Base-by-base conservation (phyloP, 2,113 vertebrate species). In the Corydoras maculifer region DNA sequence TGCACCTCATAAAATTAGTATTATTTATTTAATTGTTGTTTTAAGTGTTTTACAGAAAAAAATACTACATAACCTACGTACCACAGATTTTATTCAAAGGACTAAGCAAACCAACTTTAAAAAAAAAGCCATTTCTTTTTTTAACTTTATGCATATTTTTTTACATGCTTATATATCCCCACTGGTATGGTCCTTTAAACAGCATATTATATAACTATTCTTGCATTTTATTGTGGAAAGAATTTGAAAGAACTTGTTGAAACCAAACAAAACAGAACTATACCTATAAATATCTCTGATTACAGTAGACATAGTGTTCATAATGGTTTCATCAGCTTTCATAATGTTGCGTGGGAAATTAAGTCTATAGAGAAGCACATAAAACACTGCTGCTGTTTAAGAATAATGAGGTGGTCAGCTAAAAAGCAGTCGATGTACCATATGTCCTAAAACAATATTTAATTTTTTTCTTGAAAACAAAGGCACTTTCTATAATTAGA, bases 391-490 rank as follows among this genome's bases (percentile, higher is more conserved):
- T 55, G 51, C n/a, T 68, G 50, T n/a, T 58, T 61, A 14, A 72
- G 77, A 82, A 85, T 86, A 88, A 86, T 83, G 83, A 86, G 82
- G 74, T 77, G 74, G 81, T 86, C 83, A 84, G 79, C 82, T 76
- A 83, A 84, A 74, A 69, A 85, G 81, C 81, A 73, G 73, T 75
- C 78, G 74, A 73, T 79, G 82, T 78, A 81, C 79, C 73, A 79
- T 75, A 75, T 73, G 32, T 58, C 29, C 54, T 68, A 35, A 53
- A 57, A 57, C 6, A 7, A n/a, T 57, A 3, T 14, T n/a, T n/a
- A 1, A 5, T n/a, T 57, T 3, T 7, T 57, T n/a, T n/a, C 12
- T 7, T n/a, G 62, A 74, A 69, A 68, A 78, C 53, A 83, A 57
- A 79, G 57, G 49, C 79, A 81, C 80, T 83, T 83, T 81, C 74